Base-by-base conservation (phyloP, 2,797 vertebrate species). In the Girardinus metallicus region DNA sequence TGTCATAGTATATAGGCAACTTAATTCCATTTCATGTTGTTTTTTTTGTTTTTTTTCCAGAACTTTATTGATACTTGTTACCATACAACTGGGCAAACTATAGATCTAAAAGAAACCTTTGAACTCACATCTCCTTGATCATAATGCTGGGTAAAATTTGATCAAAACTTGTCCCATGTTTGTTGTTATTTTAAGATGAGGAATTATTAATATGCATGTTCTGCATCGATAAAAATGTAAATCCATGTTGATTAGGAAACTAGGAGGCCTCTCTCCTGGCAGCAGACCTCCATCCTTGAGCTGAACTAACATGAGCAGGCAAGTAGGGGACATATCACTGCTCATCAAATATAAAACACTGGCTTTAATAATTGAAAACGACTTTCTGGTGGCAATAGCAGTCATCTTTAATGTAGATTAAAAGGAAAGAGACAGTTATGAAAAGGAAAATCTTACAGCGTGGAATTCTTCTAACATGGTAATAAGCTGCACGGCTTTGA, bases 291-390 rank as follows among this genome's bases (percentile, higher is more conserved):
- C 82, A 72, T 80, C 23, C 10, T 77, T 75, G 76, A 36, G 21
- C 36, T 55, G 73, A 68, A 43, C 83, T 74, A 77, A 86, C 88
- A 80, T 31, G 39, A 71, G 60, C 68, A 49, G 72, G 85, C 80
- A 82, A 87, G 82, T 41, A 60, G 57, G 36, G 84, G 71, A 88
- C 82, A 85, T 89, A 89, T 89, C 86, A 73, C 79, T 2, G 78
- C 86, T 92, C 86, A 94, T 92, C 49, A 91, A 92, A 93, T 87
- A 92, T 90, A 86, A 84, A 92, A 82, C 72, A 44, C 46, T 5
- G 10, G 6, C 77, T 82, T 93, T 79, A 92, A 92, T 91, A 87
- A 93, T 90, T 90, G 21, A 92, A 76, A 78, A 57, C 9, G 34
- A 77, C 77, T 86, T 86, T 76, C 79, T 66, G 84, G 78, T 85